Evolutionary conservation across 1,140 invertebrate genomes (phyloP), one percentile per base, ranked within the genome.

Genomic region (Lepidurus arcticus): DNA sequence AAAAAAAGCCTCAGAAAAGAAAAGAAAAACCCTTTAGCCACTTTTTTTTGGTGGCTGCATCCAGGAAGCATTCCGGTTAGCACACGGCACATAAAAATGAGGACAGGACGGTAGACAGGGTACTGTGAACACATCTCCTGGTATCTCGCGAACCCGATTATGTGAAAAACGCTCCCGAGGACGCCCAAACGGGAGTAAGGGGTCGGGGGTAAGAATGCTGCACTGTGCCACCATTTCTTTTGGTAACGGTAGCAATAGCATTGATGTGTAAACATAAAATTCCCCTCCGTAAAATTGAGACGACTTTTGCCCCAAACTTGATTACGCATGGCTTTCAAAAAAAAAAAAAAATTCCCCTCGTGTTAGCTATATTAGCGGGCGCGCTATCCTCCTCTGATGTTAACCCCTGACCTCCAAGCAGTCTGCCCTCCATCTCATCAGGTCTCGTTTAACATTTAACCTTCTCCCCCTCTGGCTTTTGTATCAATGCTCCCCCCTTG

Each of bases 401-500:
- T 65, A 65, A 65, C 53, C 53, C 53, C 53, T 65, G 53, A 65
- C 53, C 53, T 65, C 53, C 16, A 65, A 65, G 53, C 53, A 65
- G 53, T 65, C 53, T 65, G 53, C 53, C 53, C 53, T 65, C 53
- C 53, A 65, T 65, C 53, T 65, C 53, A 65, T 65, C 53, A 65
- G 53, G 53, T 65, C 53, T 65, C 53, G 53, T 65, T 65, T 65
- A 65, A 65, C 53, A 65, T 65, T 65, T 65, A 65, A 65, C 53
- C 34, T 34, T 34, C 34, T 34, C 53, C 53, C 53, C 53, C 16
- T 65, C 53, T 3, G 2, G 34, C 34, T 65, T 65, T 65, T 65
- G 53, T 65, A 65, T 65, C 53, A 13, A 21, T 65, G 16, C 8
- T 21, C 53, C 53, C 13, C 53, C 53, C 53, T 65, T 65, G n/a